Evolutionary conservation across 2,113 vertebrate genomes (phyloP).

Genomic region (Cyphomyrus discorhynchus): DNA sequence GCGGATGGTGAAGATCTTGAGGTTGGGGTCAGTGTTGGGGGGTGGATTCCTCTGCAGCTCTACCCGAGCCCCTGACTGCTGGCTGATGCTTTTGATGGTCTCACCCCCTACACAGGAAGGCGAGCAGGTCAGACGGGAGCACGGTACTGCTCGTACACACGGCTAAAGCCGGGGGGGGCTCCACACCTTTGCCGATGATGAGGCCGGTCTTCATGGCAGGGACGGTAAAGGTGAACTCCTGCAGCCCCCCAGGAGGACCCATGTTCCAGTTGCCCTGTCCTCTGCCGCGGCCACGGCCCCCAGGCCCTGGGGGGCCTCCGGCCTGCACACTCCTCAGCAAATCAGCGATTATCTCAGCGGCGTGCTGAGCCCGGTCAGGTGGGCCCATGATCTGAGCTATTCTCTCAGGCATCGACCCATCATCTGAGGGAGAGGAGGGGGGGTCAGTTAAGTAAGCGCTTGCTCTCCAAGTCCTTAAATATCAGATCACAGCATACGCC

Average conservation of each 20-base stretch:
- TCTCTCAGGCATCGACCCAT: conserved; percentile 91
- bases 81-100: conserved; percentile 97
- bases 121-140: not conserved
- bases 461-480: not conserved
- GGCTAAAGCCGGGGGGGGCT: not conserved
- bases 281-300: conserved; percentile 85
- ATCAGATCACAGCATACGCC: not conserved
- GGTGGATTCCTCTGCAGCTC: conserved; percentile 94
- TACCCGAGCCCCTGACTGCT: conserved; percentile 93
- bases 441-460: not conserved
- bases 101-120: conserved; percentile 72
- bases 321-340: conserved; percentile 93
- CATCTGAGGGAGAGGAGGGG: conserved; percentile 62
- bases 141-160: not conserved
- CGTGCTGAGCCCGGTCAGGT: conserved; percentile 90
- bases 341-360: conserved; percentile 92
- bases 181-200: conserved; percentile 93
- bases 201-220: conserved; percentile 96
- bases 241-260: conserved; percentile 93
- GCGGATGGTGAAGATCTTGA: conserved; percentile 94
- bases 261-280: conserved; percentile 98
- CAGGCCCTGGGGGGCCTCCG: conserved; percentile 82
- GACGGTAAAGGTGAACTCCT: conserved; percentile 96
- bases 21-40: conserved; percentile 89
- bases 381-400: conserved; percentile 97